phyloP scores from a whole-genome alignment of 2,113 vertebrate species.

The Nannobrachium achirus region DNA sequence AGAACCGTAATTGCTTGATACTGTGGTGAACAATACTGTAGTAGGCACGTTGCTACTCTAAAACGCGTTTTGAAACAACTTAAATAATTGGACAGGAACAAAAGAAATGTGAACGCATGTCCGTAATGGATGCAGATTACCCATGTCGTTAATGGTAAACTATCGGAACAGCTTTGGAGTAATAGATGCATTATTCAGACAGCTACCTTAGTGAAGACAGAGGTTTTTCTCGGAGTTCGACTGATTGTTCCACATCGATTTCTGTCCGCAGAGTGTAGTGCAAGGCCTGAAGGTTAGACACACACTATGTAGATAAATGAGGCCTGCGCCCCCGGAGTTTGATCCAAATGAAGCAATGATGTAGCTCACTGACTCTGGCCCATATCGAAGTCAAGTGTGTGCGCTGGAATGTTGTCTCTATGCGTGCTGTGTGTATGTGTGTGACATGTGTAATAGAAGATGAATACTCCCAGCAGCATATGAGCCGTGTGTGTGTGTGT shows the following conservation, averaged over 20 bases:
- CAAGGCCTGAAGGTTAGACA: constrained; percentile 67
- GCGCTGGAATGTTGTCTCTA: constrained; percentile 26
- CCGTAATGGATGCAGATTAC: not conserved
- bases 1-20: too few species aligned
- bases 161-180: constrained; percentile 29
- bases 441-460: constrained; percentile 1
- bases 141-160: constrained; percentile 33
- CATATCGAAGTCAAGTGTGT: constrained; percentile 49
- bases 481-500: not conserved
- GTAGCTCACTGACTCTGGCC: constrained; percentile 75
- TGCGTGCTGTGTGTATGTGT: constrained; percentile 5
- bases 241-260: constrained; percentile 67
- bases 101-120: not conserved
- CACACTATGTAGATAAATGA: constrained; percentile 79
- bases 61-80: too few species aligned
- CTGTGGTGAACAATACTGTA: too few species aligned
- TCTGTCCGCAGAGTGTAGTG: constrained; percentile 52
- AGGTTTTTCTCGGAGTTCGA: constrained; percentile 21
- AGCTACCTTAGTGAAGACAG: constrained; percentile 49
- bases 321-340: constrained; percentile 67
- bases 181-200: constrained; percentile 68
- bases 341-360: constrained; percentile 80
- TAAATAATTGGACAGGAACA: not conserved
- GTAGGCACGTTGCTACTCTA: too few species aligned
- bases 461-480: constrained; percentile 7